Evolutionary conservation across 2,113 vertebrate genomes (phyloP).

Genomic region (Tretioscincus oriximinensis): DNA sequence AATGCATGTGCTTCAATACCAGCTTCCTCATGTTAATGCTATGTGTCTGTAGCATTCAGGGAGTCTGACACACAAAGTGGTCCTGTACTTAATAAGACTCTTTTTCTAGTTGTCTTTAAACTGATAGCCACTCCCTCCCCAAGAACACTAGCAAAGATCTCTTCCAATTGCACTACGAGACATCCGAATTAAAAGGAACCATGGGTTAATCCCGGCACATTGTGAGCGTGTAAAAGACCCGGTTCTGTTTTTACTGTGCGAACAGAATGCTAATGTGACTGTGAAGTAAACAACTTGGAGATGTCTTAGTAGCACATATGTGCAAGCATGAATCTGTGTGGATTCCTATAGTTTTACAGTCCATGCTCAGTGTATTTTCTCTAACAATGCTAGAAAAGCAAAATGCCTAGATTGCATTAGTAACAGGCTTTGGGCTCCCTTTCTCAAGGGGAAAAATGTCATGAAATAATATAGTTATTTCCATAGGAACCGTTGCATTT

Average conservation of each 20-base stretch:
- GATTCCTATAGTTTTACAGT: not conserved
- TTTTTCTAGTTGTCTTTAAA: not conserved
- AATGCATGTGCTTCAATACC: not conserved
- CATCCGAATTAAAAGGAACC: not conserved
- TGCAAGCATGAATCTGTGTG: conserved; percentile 1
- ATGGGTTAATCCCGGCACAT: not conserved
- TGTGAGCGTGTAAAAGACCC: not conserved
- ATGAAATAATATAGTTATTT: not conserved
- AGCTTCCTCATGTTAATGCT: not conserved
- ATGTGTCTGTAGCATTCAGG: not conserved
- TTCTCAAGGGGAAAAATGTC: not conserved
- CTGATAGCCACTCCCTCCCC: too few relatives aligned
- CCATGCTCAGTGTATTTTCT: not conserved
- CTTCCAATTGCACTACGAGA: not conserved
- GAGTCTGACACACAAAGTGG: not conserved
- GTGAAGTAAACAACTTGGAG: not conserved
- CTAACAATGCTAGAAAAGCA: not conserved
- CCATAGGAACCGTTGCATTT: not conserved
- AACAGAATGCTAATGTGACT: not conserved
- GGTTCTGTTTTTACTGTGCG: not conserved
- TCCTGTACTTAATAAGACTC: not conserved
- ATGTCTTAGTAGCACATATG: not conserved
- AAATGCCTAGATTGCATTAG: not conserved
- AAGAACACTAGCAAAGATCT: not conserved
- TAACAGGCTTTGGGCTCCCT: not conserved